phyloP scores from a whole-genome alignment of 1,140 invertebrate species.

The Hypothenemus hampei region DNA sequence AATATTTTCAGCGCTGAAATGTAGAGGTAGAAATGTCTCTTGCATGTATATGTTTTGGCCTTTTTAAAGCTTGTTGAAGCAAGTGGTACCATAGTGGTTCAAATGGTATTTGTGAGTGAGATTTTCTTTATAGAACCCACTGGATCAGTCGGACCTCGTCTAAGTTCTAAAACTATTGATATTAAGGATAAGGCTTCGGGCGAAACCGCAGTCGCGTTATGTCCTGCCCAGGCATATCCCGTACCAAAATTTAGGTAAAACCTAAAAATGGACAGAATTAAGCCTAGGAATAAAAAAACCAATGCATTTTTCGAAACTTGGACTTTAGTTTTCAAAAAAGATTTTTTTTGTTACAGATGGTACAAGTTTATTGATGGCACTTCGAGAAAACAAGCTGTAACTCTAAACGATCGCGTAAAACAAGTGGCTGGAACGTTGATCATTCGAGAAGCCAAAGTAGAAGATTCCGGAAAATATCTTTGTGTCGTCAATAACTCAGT shows the following conservation, averaged over 20 bases:
- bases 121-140: conserved; percentile 49
- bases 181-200: conserved; percentile 41
- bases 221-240: conserved; percentile 64
- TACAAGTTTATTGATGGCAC: conserved; percentile 88
- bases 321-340: background rate
- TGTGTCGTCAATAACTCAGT: conserved; percentile 93
- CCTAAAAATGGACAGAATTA: too few relatives aligned
- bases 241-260: conserved; percentile 56
- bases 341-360: conserved; percentile 65
- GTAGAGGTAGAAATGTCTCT: background rate
- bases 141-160: conserved; percentile 46
- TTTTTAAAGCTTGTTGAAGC: conserved; percentile 5
- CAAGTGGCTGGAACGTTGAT: conserved; percentile 93
- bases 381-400: conserved; percentile 74
- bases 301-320: too few relatives aligned
- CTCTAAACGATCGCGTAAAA: conserved; percentile 79
- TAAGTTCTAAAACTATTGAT: conserved; percentile 48
- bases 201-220: conserved; percentile 46
- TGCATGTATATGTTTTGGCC: background rate
- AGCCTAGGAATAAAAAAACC: too few relatives aligned
- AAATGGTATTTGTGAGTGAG: conserved; percentile 41
- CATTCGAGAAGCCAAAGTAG: conserved; percentile 83
- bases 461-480: conserved; percentile 89
- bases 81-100: conserved; percentile 7
- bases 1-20: background rate